Percentiles rank a stretch among this genome's conserved stretches.
Evolutionary conservation across 2,113 vertebrate species (phyloP).

Genomic region (Apteryx mantelli): DNA sequence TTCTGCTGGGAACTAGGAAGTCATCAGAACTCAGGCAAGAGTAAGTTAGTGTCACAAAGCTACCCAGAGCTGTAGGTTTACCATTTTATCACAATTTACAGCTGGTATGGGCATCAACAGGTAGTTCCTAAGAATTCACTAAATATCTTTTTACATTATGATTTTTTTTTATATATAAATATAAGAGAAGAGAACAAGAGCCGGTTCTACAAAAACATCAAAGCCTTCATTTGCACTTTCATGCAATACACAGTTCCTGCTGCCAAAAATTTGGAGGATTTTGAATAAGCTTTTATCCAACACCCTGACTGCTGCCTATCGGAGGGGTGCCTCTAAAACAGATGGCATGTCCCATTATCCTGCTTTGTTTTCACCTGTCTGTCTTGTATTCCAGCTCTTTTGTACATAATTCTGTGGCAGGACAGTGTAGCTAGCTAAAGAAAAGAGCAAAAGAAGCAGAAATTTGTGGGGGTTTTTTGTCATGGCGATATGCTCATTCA

Average conservation of each 20-base stretch:
- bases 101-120: not conserved
- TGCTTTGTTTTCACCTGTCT: constrained; percentile 20
- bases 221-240: not conserved
- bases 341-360: constrained; percentile 7
- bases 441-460: not conserved
- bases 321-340: constrained; percentile 10
- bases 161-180: not conserved
- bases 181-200: not conserved
- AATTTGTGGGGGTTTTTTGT: not conserved
- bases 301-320: not conserved
- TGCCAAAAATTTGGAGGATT: not conserved
- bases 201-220: not conserved
- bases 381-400: not conserved
- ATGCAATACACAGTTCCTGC: not conserved
- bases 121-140: not conserved
- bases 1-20: not conserved
- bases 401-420: not conserved
- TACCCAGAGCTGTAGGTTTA: not conserved
- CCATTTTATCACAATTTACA: not conserved
- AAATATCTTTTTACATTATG: not conserved
- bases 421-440: not conserved
- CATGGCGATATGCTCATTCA: not conserved
- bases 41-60: not conserved
- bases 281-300: not conserved
- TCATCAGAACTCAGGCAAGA: not conserved